Base-by-base conservation (phyloP, 2,888 invertebrate species). In the Philhelius pedissequus region DNA sequence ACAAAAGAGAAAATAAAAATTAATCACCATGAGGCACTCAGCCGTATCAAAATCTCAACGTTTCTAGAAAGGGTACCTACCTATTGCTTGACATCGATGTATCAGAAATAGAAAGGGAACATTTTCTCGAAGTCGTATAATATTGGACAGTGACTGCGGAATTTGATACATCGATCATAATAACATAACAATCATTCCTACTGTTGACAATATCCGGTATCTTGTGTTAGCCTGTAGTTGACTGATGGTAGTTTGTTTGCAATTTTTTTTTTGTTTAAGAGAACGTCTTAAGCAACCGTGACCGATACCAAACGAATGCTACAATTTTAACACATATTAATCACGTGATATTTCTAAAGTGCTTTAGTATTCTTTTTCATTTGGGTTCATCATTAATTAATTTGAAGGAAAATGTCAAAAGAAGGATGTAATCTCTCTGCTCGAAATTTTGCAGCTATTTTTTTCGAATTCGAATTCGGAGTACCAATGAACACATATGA, bases 1-100 rank as follows among this genome's bases (percentile, higher is more conserved):
- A 52, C 52, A 18, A 68, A 35, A 54, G 71, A 83, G 77, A 83
- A 78, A 78, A 79, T 79, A 70, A 70, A 84, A 84, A 84, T 60
- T 78, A 79, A 79, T 84, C 79, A 71, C 8, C 56, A 20, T 32
- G 32, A 56, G 66, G 79, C 79, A 83, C 58, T 48, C 66, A 77
- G 82, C 73, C 77, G 62, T 77, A 74, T 74, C 82, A 52, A 20
- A 60, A 25, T 40, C 40, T 27, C 18, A 43, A 43, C 66, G 43
- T 74, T 74, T 74, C 73, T 56, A 74, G 77, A 68, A 62, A 77
- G 77, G 77, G 71, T 54, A n/a, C n/a, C n/a, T n/a, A n/a, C n/a
- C n/a, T n/a, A 58, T 25, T 30, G 50, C 58, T 40, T 50, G 15
- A 32, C 11, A 20, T 32, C 32, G 27, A 52, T 40, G 52, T 62